phyloP scores from a whole-genome alignment of 2,113 vertebrate genomes.

The Alosa alosa region DNA sequence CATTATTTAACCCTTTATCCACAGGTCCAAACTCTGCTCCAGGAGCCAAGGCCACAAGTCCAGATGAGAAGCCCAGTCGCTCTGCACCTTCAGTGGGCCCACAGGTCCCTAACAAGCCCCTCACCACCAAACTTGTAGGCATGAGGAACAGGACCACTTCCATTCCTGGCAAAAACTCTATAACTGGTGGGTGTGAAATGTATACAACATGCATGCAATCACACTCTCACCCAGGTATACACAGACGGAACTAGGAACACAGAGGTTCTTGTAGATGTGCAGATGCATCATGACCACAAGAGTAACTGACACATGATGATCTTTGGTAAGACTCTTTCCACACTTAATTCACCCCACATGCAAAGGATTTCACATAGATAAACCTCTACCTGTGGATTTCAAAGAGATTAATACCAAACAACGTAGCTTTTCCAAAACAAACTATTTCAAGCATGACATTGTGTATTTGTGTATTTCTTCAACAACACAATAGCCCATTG shows the following conservation, averaged over 20 bases:
- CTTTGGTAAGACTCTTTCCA: neutral
- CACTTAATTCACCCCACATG: neutral
- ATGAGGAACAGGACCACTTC: conserved; percentile 33
- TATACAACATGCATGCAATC: conserved; percentile 20
- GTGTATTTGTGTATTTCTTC: neutral
- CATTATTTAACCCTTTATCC: neutral
- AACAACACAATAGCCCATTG: neutral
- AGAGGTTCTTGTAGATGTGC: neutral
- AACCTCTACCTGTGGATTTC: neutral
- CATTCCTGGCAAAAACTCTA: conserved; percentile 20
- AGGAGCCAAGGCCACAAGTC: neutral
- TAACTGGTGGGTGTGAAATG: conserved; percentile 27
- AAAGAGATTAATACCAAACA: neutral
- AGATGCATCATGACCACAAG: neutral
- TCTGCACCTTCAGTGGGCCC: neutral
- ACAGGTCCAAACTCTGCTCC: conserved; percentile 26
- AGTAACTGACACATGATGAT: neutral
- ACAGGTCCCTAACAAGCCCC: conserved; percentile 11
- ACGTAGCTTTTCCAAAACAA: neutral
- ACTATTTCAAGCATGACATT: neutral
- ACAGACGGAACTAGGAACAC: neutral
- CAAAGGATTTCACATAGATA: neutral
- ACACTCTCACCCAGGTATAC: conserved; percentile 1
- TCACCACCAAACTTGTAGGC: conserved; percentile 20
- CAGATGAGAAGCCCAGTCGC: conserved; percentile 28